These are phyloP conservation scores for Camponotus fellah DNA, from an alignment of 2,888 invertebrate genomes.

Conservation along the genomic window DNA sequence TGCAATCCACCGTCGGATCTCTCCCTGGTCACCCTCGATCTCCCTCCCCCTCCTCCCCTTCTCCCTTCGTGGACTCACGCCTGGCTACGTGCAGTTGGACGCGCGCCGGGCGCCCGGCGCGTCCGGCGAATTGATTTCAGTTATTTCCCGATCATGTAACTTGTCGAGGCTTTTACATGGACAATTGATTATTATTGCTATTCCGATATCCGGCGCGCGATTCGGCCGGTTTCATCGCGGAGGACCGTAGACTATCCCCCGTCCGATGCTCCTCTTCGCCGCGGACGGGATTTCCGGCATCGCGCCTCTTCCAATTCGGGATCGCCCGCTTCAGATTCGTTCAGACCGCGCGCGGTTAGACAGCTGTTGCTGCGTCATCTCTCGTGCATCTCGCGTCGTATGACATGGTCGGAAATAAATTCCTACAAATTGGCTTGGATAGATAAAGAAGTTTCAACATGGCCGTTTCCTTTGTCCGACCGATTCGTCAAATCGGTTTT, in stretches of 20 bases:
- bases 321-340: slow-evolving; percentile 27
- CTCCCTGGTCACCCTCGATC: slow-evolving; percentile 57
- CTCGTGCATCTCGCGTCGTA: slow-evolving; percentile 12
- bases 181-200: slow-evolving; percentile 80
- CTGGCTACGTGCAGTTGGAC: slow-evolving; percentile 68
- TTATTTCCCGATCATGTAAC: slow-evolving; percentile 79
- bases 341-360: slow-evolving; percentile 29
- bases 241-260: slow-evolving; percentile 37
- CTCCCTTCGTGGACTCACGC: slow-evolving; percentile 40
- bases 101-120: slow-evolving; percentile 63
- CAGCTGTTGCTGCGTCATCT: slow-evolving; percentile 52
- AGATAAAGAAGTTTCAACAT: slow-evolving; percentile 38
- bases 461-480: slow-evolving; percentile 42
- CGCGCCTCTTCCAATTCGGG: slow-evolving; percentile 23
- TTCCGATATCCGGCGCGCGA: slow-evolving; percentile 68
- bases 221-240: slow-evolving; percentile 47
- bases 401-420: slow-evolving; percentile 40
- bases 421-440: slow-evolving; percentile 47
- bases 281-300: slow-evolving; percentile 61
- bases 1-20: slow-evolving; percentile 66
- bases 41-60: slow-evolving; percentile 38
- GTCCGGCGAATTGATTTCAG: slow-evolving; percentile 78
- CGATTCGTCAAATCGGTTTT: slow-evolving; percentile 48
- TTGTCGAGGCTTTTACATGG: slow-evolving; percentile 76
- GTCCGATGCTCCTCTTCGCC: slow-evolving; percentile 53